Evolutionary conservation across 2,888 invertebrate species (phyloP).

Genomic region (Rhagium mordax): DNA sequence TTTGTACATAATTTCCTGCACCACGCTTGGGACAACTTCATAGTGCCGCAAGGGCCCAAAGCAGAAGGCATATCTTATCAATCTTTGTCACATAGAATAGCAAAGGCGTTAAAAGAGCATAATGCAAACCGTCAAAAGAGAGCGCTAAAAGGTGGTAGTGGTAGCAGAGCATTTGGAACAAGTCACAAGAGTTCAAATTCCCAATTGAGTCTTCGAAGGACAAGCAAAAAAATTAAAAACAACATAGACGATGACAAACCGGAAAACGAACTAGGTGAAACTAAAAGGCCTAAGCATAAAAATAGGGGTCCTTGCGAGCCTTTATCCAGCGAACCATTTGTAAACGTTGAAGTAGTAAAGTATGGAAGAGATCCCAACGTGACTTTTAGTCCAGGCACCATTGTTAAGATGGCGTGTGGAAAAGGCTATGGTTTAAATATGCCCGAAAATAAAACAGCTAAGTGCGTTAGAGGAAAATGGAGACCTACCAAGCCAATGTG

Average conservation of each 20-base stretch:
- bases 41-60: neutral
- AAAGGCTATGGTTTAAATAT: conserved; percentile 85
- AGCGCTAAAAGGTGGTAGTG: conserved; percentile 62
- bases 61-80: conserved; percentile 3
- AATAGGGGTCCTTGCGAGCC: conserved; percentile 79
- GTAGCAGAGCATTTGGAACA: conserved; percentile 63
- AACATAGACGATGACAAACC: conserved; percentile 54
- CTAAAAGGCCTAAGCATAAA: conserved; percentile 61
- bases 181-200: conserved; percentile 62
- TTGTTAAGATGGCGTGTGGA: conserved; percentile 83
- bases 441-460: conserved; percentile 81
- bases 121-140: conserved; percentile 46
- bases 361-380: conserved; percentile 81
- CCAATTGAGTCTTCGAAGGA: conserved; percentile 60
- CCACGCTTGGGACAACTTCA: conserved; percentile 20
- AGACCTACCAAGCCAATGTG: conserved; percentile 87
- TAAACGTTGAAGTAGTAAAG: conserved; percentile 81
- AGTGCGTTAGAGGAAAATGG: conserved; percentile 90
- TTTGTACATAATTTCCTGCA: conserved; percentile 67
- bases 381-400: conserved; percentile 83
- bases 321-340: conserved; percentile 77
- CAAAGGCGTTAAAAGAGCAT: conserved; percentile 22
- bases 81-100: conserved; percentile 34
- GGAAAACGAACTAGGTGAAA: conserved; percentile 54
- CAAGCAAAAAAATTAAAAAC: conserved; percentile 55